Base-by-base conservation (phyloP, 2,797 vertebrate genomes). In the Sternotherus odoratus region DNA sequence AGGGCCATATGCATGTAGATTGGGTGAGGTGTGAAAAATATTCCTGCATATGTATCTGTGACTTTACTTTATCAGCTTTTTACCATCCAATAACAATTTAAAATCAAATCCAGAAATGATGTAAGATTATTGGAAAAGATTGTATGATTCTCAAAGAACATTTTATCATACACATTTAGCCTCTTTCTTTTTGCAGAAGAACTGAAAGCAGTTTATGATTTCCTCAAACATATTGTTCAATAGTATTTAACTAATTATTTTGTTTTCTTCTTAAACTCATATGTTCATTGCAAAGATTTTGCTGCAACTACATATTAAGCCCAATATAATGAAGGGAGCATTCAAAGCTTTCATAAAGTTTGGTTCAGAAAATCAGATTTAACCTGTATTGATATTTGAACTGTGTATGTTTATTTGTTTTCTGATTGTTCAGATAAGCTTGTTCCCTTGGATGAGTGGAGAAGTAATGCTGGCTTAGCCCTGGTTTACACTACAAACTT, bases 81-180 rank as follows among this genome's bases (percentile, higher is more conserved):
- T 60, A 57, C 51, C 75, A 49, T 46, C 89, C 87, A 87, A n/a
- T 78, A 46, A 56, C 82, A 46, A 50, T 80, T 21, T 63, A 82
- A 91, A 94, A 88, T 83, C 56, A 93, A 94, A 79, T 0, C 7
- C 56, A 86, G 77, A 93, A 94, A 91, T 87, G 89, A 80, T 12
- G 49, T 39, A 15, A 87, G 21, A 60, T 79, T 69, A 69, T 89
- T 92, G 93, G 46, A 82, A 63, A 87, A n/a, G 28, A 84, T 88
- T 87, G 60, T 33, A 21, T 72, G 49, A 72, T 15, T 94, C 95
- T 90, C 1, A 0, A 56, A 53, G 49, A 91, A 78, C 89, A 78
- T 83, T 87, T 92, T 91, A 63, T 84, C 90, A 16, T 24, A 39
- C 8, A 49, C 28, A 83, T 69, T 21, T 69, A 36, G 19, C 43